Base-by-base conservation (phyloP, 2,113 vertebrate species). In the Chaetodon trifascialis region DNA sequence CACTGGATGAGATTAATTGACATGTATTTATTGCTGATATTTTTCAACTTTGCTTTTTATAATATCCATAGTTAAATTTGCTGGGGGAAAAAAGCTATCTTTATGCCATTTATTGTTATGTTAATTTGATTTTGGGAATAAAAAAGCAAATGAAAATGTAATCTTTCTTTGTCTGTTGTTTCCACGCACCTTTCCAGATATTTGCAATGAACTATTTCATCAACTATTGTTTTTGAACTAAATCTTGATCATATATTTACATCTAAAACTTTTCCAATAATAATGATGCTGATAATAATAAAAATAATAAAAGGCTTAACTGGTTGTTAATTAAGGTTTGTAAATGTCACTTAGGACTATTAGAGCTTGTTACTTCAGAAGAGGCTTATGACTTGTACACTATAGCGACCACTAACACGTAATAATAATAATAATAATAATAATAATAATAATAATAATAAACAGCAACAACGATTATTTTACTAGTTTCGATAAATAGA, bases 1-100 rank as follows among this genome's bases (percentile, higher is more conserved):
- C 89, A 86, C 90, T 93, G 91, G 80, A 84, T 86, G 94, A 92
- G 92, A 95, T 94, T 85, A 87, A 90, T 91, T 87, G 88, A 91
- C 96, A 95, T 96, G 91, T 98, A 92, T 99, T 99, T 99, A 99
- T 99, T 98, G 93, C 84, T 88, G 89, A 93, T 89, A 95, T 95
- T 93, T 96, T 96, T 95, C 88, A 94, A 94, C 92, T 93, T 94
- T 95, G 91, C 86, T 92, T 90, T 97, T 96, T 97, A 95, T 95
- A 95, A 95, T 85, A n/a, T 72, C 90, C 69, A 42, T 91, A 90
- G 94, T 92, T 91, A 70, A 90, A 95, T 95, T 96, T 95, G 94
- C 93, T 95, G 93, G 30, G 5, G 88, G 95, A 79, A 76, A 95
- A 84, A 95, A 84, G 92, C 93, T 95, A 97, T 95, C 76, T 88